Percentiles rank a stretch among this genome's conserved stretches.
Evolutionary conservation across 2,113 vertebrate species (phyloP).

Genomic region (Oreochromis tanganicae): DNA sequence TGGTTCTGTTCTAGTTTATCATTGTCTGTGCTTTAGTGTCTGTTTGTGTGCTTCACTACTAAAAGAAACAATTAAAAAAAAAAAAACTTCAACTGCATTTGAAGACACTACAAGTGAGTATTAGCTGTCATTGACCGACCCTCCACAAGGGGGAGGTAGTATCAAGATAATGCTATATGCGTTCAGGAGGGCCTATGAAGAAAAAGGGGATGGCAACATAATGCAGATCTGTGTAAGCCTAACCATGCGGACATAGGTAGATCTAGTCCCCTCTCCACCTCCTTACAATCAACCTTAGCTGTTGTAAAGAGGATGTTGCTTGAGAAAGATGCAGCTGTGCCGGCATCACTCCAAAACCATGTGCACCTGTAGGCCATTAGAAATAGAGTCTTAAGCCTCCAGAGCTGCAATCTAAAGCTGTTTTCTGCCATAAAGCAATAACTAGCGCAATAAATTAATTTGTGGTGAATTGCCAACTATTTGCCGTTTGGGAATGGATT

Average conservation of each 20-base stretch:
- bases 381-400: neutral
- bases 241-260: neutral
- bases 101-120: neutral
- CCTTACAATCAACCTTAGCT: neutral
- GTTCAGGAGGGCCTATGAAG: neutral
- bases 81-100: neutral
- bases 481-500: neutral
- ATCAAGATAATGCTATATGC: neutral
- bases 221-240: neutral
- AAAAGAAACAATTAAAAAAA: too few species aligned
- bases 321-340: neutral
- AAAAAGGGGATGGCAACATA: neutral
- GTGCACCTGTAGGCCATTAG: neutral
- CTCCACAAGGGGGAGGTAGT: constrained; percentile 31
- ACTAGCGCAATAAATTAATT: neutral
- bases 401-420: neutral
- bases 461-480: neutral
- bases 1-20: neutral
- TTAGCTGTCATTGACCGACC: neutral
- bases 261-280: neutral
- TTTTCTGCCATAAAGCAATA: neutral
- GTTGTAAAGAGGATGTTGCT: neutral
- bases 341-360: neutral
- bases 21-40: neutral
- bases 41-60: neutral